Percentiles rank a stretch among this genome's conserved stretches.
Conservation (phyloP, 2,113 vertebrate genomes). For the Glaucomys volans region DNA sequence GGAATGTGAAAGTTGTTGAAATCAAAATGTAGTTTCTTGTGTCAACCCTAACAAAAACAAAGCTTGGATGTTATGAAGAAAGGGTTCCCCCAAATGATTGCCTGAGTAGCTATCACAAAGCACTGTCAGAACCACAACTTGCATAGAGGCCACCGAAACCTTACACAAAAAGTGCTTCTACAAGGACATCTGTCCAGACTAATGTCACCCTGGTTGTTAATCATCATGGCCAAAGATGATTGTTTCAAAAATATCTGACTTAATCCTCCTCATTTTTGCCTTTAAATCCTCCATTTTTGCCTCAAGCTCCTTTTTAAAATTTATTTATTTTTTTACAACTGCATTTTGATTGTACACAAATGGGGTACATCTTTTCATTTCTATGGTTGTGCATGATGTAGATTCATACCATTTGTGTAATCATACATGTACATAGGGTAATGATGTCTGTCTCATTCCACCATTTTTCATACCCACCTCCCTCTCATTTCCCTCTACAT, state of each 20-base stretch:
- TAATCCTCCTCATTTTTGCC: neutral
- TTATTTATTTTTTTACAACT: too few species aligned
- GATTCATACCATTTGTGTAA: too few species aligned
- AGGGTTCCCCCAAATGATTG: neutral
- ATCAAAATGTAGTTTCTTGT: neutral
- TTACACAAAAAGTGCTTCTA: neutral
- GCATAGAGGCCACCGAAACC: neutral
- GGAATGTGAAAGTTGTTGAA: neutral
- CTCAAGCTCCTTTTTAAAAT: neutral
- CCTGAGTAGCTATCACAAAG: neutral
- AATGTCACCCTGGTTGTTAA: neutral
- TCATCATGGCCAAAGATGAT: neutral
- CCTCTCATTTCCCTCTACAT: too few species aligned
- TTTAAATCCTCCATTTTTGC: neutral
- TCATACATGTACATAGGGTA: too few species aligned
- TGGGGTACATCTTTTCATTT: too few species aligned
- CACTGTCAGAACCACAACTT: neutral
- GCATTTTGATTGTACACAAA: too few species aligned
- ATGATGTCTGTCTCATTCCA: too few species aligned
- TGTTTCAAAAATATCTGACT: neutral
- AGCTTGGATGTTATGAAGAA: neutral
- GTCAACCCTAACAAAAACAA: neutral
- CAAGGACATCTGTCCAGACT: neutral
- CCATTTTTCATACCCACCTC: too few species aligned
- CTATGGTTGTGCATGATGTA: too few species aligned